Evolutionary conservation across 2,113 vertebrate genomes (phyloP).

Genomic region (Numenius arquata): DNA sequence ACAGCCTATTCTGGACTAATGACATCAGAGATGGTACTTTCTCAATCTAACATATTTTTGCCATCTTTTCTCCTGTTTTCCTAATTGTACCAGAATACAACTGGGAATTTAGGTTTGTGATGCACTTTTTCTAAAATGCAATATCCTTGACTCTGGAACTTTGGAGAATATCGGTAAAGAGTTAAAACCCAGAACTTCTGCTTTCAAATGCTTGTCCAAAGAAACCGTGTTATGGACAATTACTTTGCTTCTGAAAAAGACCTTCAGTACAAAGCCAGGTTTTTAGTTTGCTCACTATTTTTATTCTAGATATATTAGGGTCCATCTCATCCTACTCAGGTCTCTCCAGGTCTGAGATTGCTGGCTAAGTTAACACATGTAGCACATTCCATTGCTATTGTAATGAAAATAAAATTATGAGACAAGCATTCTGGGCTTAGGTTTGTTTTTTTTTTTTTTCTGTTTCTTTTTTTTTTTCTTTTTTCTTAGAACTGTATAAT

Average conservation of each 20-base stretch:
- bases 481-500: not conserved
- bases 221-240: not conserved
- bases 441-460: accelerated
- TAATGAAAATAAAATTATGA: not conserved
- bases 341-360: not conserved
- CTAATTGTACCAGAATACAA: not conserved
- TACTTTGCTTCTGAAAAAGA: not conserved
- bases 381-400: not conserved
- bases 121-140: not conserved
- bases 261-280: not conserved
- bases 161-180: not conserved
- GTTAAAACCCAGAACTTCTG: not conserved
- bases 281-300: not conserved
- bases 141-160: not conserved
- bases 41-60: not conserved
- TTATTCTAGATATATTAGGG: accelerated
- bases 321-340: not conserved
- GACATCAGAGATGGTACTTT: not conserved
- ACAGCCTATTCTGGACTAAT: not conserved
- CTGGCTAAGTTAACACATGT: not conserved
- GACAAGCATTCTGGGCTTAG: not conserved
- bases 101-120: not conserved
- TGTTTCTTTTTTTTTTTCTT: too few relatives aligned
- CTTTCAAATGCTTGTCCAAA: not conserved
- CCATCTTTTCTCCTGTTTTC: not conserved